phyloP scores from a whole-genome alignment of 2,797 vertebrate species.

The Xiphorhynchus erythropygius region DNA sequence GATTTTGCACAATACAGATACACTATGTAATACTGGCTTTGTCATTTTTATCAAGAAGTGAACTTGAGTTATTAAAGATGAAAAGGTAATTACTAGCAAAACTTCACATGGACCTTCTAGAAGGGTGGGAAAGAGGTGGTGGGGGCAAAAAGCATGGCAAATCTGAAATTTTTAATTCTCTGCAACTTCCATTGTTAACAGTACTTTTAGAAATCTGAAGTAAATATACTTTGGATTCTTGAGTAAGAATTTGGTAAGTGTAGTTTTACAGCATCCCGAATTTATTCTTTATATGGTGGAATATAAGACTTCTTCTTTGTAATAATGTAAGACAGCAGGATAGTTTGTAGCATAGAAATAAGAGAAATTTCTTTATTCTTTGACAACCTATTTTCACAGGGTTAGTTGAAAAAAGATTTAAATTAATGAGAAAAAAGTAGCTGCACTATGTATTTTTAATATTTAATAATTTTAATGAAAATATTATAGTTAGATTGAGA shows the following conservation, averaged over 20 bases:
- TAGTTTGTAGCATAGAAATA: background rate
- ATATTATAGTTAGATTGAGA: background rate
- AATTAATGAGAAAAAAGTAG: background rate
- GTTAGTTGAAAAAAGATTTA: background rate
- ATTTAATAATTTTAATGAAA: background rate
- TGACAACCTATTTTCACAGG: background rate
- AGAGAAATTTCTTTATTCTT: background rate
- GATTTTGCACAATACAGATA: background rate
- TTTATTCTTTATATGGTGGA: background rate
- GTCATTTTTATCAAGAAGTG: background rate
- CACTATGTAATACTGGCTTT: background rate
- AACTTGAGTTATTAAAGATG: background rate
- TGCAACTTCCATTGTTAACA: background rate
- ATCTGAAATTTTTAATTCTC: background rate
- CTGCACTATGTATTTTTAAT: background rate
- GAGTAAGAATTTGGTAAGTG: background rate
- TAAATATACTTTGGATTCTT: background rate
- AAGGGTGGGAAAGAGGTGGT: background rate
- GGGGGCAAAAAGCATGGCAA: background rate
- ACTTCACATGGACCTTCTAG: background rate
- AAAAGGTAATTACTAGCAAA: background rate
- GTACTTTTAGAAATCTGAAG: background rate
- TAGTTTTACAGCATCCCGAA: background rate
- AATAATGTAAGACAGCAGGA: background rate
- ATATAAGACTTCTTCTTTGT: background rate